Base-by-base conservation (phyloP, 2,888 invertebrate species). In the Phorcus lineatus region DNA sequence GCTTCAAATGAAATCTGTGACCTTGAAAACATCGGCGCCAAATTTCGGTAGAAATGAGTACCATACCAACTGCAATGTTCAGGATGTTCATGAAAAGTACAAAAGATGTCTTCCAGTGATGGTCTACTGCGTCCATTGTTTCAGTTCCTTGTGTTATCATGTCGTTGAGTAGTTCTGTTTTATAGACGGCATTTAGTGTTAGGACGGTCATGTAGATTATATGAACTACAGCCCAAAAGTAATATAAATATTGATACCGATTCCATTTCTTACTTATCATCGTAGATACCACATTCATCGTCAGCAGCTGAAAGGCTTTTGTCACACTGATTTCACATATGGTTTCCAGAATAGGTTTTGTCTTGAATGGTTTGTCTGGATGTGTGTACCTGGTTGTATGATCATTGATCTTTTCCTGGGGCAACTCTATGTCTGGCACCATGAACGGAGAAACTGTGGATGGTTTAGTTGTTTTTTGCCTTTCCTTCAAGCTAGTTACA, bases 241-340 rank as follows among this genome's bases (percentile, higher is more conserved):
- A 85, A 80, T 86, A 89, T 31, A 83, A 77, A 53, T 52, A 74
- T 17, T 85, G 40, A 62, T 87, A 87, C 52, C 77, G 67, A 24
- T 74, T 36, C 90, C 88, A 90, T 81, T 90, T 90, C 66, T 82
- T 80, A 78, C 85, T 85, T 70, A 90, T 86, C 4, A 88, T 85
- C 19, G 84, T 84, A 52, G 85, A 81, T 16, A 89, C 83, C 11
- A 85, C 85, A 11, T 80, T 80, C 19, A 84, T 81, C 70, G 86
- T 86, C 36, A 88, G 86, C 11, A 89, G 84, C n/a, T 86, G 83
- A 53, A 87, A 88, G 0, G 88, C 88, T 24, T 85, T 80, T 24
- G 79, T 67, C 28, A 81, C 79, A 2, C 84, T 80, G 13, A 85
- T 85, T 66, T 87, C 85, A 83, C 87, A 88, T 80, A 88, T 86